A percentile compares a stretch with the other conserved stretches of the same genome.
Evolutionary conservation across 2,113 vertebrate genomes (phyloP).

Genomic region (Pteruthius melanotis): DNA sequence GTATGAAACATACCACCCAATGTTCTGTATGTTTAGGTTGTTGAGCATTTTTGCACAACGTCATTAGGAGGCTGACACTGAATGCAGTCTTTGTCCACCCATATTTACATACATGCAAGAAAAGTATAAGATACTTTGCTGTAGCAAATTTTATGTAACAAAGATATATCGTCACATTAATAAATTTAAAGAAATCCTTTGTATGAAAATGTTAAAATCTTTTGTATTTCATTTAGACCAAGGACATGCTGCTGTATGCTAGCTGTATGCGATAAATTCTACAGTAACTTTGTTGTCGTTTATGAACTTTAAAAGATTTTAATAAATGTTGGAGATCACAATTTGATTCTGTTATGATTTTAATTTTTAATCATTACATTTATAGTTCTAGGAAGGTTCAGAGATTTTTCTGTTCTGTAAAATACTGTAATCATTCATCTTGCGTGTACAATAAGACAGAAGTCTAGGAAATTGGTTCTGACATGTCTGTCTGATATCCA

Average conservation of each 20-base stretch:
- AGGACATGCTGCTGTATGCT: constrained; percentile 83
- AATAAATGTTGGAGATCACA: constrained; percentile 83
- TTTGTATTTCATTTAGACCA: constrained; percentile 80
- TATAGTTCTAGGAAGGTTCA: constrained; percentile 15
- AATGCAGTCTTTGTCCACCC: constrained; percentile 78
- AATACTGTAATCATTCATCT: constrained; percentile 55
- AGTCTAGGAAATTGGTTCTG: constrained; percentile 55
- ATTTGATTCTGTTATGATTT: constrained; percentile 75
- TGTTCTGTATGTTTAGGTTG: constrained; percentile 82
- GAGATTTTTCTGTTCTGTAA: constrained; percentile 59
- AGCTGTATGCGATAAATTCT: constrained; percentile 81
- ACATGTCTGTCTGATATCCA: constrained; percentile 35
- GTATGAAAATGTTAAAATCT: constrained; percentile 80
- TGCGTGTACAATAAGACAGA: constrained; percentile 52
- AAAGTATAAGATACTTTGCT: constrained; percentile 87
- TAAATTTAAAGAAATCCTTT: constrained; percentile 87
- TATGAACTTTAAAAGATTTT: constrained; percentile 82
- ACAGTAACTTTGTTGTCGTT: constrained; percentile 83
- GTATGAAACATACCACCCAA: constrained; percentile 73
- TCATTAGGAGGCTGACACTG: constrained; percentile 78
- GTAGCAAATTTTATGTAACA: constrained; percentile 94
- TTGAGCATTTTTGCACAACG: constrained; percentile 85
- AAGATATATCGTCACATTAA: constrained; percentile 87
- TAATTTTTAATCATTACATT: constrained; percentile 68
- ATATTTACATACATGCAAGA: constrained; percentile 87